Conservation (phyloP, 2,888 invertebrate genomes). For the Pharmacophagus antenor region DNA sequence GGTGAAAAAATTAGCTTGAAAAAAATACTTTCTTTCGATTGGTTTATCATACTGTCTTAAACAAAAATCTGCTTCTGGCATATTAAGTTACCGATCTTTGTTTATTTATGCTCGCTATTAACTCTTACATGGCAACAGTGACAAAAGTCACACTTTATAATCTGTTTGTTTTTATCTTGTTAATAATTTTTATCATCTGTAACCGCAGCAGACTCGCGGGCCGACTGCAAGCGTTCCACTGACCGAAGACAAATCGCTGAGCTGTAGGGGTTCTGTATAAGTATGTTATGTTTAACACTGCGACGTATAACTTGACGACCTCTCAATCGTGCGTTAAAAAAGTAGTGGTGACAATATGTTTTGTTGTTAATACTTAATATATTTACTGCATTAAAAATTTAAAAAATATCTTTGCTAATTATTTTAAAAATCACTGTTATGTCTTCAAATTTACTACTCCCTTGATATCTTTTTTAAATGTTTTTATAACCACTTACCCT, state of each 20-base stretch:
- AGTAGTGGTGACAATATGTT: background rate
- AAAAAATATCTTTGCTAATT: too few species aligned
- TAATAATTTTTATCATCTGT: conserved; percentile 62
- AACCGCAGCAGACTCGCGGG: conserved; percentile 36
- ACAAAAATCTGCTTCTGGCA: conserved; percentile 8
- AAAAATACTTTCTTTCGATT: too few species aligned
- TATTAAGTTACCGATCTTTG: conserved; percentile 23
- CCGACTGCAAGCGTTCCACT: conserved; percentile 24
- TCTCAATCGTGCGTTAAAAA: conserved; percentile 24
- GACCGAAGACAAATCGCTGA: conserved; percentile 48
- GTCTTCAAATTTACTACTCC: too few species aligned
- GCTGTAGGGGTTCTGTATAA: conserved; percentile 44
- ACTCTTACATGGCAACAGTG: conserved; percentile 57
- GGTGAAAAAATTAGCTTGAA: too few species aligned
- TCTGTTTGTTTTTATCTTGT: conserved; percentile 73
- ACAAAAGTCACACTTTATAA: conserved; percentile 73
- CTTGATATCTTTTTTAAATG: too few species aligned
- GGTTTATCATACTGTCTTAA: background rate
- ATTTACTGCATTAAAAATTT: too few species aligned
- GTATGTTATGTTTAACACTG: conserved; percentile 29
- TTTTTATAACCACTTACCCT: too few species aligned
- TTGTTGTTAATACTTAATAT: background rate
- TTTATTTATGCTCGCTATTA: conserved; percentile 64
- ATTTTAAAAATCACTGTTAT: too few species aligned
- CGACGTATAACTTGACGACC: conserved; percentile 22